Conservation (phyloP, 2,797 vertebrate genomes). For the Sus cebifrons region DNA sequence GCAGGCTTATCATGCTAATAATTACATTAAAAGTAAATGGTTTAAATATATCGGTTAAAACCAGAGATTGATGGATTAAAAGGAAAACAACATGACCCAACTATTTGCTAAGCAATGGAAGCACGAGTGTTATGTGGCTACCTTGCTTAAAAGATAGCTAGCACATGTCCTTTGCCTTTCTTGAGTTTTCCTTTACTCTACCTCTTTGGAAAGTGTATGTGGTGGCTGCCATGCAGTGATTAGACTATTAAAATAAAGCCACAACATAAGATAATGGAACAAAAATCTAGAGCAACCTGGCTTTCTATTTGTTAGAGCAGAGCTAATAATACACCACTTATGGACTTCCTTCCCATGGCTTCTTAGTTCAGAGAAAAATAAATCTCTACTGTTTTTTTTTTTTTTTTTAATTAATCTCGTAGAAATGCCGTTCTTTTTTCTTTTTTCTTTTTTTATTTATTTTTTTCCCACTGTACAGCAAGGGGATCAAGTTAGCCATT, state of each 20-base stretch:
- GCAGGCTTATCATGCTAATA: no score
- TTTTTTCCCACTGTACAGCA: no score
- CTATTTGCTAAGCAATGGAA: no score
- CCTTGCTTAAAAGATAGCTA: no score
- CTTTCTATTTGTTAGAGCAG: background rate
- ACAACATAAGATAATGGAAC: background rate
- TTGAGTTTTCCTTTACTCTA: background rate
- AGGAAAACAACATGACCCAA: no score
- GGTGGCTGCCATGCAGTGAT: background rate
- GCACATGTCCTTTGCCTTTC: background rate
- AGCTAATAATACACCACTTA: background rate
- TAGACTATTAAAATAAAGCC: background rate
- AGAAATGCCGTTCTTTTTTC: background rate
- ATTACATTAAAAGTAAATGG: no score
- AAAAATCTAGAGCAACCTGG: background rate
- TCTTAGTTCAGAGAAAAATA: slow-evolving; percentile 41
- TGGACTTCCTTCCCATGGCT: background rate
- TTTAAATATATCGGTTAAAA: no score
- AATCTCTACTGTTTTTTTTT: background rate
- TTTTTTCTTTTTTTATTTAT: no score
- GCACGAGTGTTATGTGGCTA: no score
- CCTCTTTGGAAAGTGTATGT: background rate
- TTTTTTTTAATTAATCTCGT: background rate
- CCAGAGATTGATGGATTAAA: no score
- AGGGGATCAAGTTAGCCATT: no score